Percentiles rank a stretch among this genome's conserved stretches.
These are phyloP conservation scores for Pseudopleuronectes americanus DNA, from an alignment of 2,797 vertebrate genomes.

Conservation along the genomic window DNA sequence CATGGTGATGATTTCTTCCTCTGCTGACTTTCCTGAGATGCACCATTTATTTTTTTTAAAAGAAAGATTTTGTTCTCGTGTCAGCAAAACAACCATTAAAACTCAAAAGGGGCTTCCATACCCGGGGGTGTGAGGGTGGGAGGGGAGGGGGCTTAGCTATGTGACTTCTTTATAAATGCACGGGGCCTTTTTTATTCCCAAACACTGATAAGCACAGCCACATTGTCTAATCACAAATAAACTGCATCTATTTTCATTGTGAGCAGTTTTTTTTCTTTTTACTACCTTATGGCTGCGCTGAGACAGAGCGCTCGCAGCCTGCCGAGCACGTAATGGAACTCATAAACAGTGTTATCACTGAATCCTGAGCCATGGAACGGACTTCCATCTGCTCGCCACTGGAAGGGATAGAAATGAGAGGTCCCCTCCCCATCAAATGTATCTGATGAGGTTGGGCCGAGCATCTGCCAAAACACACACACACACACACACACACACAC, in stretches of 20 bases:
- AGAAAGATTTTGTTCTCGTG: conserved; percentile 6
- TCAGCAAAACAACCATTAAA: conserved; percentile 28
- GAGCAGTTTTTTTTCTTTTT: conserved; percentile 25
- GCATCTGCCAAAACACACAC: neutral
- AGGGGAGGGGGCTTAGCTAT: neutral
- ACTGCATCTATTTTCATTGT: conserved; percentile 68
- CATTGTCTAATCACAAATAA: conserved; percentile 73
- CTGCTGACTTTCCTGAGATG: neutral
- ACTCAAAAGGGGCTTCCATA: conserved; percentile 16
- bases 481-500: neutral
- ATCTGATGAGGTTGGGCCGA: conserved; percentile 50
- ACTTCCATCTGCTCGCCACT: conserved; percentile 74
- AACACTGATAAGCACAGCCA: conserved; percentile 64
- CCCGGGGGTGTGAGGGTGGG: neutral
- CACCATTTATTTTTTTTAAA: too few relatives aligned
- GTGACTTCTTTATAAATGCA: conserved; percentile 51
- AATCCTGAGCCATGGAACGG: conserved; percentile 67
- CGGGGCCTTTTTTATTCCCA: conserved; percentile 59
- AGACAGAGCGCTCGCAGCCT: conserved; percentile 65
- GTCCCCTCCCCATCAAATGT: conserved; percentile 49
- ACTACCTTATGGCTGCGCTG: conserved; percentile 49
- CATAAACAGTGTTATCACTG: conserved; percentile 78
- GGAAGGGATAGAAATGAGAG: conserved; percentile 55
- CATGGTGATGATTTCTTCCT: conserved; percentile 21
- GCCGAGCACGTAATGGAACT: conserved; percentile 76